These are phyloP conservation scores for Garra rufa DNA, from an alignment of 2,113 vertebrate genomes.

Conservation along the genomic window DNA sequence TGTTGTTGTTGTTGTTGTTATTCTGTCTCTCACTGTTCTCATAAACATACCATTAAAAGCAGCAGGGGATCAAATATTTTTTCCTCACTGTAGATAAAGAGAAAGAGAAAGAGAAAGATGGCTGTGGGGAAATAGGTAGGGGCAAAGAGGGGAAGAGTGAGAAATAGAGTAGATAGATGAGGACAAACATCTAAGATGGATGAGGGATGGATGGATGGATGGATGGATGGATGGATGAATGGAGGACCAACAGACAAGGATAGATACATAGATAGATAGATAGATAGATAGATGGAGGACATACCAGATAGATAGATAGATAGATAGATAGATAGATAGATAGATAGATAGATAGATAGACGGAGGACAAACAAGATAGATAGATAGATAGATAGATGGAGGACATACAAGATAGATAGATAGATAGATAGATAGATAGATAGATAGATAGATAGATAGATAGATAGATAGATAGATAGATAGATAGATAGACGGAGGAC, in stretches of 20 bases:
- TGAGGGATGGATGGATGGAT: neutral
- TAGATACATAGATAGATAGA: neutral
- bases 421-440: neutral
- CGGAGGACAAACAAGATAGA: neutral
- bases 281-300: neutral
- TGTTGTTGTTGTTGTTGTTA: too few species aligned
- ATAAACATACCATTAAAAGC: too few species aligned
- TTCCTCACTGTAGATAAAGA: too few species aligned
- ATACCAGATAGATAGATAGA: neutral
- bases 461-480: neutral
- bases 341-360: neutral
- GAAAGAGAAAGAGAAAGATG: too few species aligned
- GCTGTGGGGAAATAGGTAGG: too few species aligned
- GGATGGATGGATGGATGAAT: neutral
- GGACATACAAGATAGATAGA: neutral
- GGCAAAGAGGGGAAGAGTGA: too few species aligned
- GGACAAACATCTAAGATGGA: neutral
- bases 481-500: neutral
- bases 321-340: neutral
- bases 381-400: neutral
- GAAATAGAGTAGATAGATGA: too few species aligned
- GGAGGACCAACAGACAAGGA: neutral
- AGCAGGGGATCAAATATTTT: too few species aligned
- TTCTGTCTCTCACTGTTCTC: too few species aligned
- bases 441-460: neutral